These are phyloP conservation scores for Onychostoma macrolepis DNA, from an alignment of 2,113 vertebrate species.

Conservation along the genomic window DNA sequence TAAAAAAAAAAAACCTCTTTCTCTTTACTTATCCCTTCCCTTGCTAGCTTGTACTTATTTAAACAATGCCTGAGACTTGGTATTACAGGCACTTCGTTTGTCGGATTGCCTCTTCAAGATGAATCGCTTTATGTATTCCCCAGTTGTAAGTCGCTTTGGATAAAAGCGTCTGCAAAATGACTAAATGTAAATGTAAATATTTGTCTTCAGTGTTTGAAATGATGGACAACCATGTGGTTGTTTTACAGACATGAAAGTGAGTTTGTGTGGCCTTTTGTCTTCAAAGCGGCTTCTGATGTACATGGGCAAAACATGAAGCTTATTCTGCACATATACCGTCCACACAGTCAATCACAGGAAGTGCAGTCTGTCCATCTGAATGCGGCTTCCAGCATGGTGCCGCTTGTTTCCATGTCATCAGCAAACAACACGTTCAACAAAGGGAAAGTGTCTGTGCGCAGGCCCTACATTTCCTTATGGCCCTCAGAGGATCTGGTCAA, in stretches of 20 bases:
- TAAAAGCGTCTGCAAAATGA: no score
- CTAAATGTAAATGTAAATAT: no score
- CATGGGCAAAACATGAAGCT: background rate
- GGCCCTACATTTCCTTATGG: slow-evolving; percentile 66
- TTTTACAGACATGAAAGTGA: background rate
- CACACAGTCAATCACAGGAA: slow-evolving; percentile 79
- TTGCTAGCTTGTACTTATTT: no score
- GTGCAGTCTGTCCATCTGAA: slow-evolving; percentile 69
- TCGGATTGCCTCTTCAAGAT: no score
- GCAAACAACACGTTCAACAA: slow-evolving; percentile 51
- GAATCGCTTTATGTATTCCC: no score
- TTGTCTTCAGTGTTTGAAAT: background rate
- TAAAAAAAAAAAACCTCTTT: no score
- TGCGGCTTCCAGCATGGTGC: slow-evolving; percentile 69
- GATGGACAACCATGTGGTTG: background rate
- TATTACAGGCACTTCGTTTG: no score
- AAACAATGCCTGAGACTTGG: no score
- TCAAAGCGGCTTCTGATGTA: slow-evolving; percentile 8
- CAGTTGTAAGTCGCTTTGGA: no score
- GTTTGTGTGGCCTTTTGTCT: background rate
- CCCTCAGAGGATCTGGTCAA: slow-evolving; percentile 61
- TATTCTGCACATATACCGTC: slow-evolving; percentile 14
- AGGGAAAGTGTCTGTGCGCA: slow-evolving; percentile 52
- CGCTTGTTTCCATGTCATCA: slow-evolving; percentile 71
- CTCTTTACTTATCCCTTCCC: no score